Percentiles rank a stretch among this genome's conserved stretches.
These are phyloP conservation scores for Erpobdella octoculata DNA, from an alignment of 2,888 invertebrate species.

Conservation along the genomic window DNA sequence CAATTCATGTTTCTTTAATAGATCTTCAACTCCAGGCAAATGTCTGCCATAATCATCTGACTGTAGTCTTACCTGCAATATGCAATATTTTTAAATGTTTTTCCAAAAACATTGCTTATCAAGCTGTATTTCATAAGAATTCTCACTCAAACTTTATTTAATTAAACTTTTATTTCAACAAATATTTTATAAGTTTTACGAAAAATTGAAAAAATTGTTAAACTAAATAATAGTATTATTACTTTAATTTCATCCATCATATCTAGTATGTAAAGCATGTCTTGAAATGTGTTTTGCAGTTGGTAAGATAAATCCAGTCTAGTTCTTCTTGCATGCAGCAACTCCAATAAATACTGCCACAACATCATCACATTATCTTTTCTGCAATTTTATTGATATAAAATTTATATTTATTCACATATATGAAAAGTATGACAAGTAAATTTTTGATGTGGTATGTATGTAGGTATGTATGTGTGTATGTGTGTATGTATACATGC, in stretches of 20 bases:
- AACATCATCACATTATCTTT: slow-evolving; percentile 93
- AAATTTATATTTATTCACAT: slow-evolving; percentile 6
- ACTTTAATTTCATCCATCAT: slow-evolving; percentile 90
- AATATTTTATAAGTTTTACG: not conserved
- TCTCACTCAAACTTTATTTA: not conserved
- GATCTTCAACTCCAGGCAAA: slow-evolving; percentile 96
- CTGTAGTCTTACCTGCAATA: slow-evolving; percentile 61
- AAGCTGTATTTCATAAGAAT: no score
- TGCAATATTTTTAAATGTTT: no score
- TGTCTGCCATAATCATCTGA: slow-evolving; percentile 98
- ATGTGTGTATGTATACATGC: no score
- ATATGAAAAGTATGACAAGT: not conserved
- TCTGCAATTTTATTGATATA: slow-evolving; percentile 51
- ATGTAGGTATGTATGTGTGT: no score
- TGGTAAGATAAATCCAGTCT: slow-evolving; percentile 86
- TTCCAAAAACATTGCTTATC: not conserved
- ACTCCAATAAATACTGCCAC: slow-evolving; percentile 92
- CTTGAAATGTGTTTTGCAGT: slow-evolving; percentile 93
- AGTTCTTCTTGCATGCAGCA: slow-evolving; percentile 81
- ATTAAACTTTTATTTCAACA: not conserved
- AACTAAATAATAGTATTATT: not conserved
- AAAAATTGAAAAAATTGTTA: not conserved
- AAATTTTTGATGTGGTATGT: no score
- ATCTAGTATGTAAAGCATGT: slow-evolving; percentile 95
- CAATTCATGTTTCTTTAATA: slow-evolving; percentile 92